Evolutionary conservation across 2,888 invertebrate genomes (phyloP), one percentile per base, ranked within the genome.

Genomic region (Tridacna gigas): DNA sequence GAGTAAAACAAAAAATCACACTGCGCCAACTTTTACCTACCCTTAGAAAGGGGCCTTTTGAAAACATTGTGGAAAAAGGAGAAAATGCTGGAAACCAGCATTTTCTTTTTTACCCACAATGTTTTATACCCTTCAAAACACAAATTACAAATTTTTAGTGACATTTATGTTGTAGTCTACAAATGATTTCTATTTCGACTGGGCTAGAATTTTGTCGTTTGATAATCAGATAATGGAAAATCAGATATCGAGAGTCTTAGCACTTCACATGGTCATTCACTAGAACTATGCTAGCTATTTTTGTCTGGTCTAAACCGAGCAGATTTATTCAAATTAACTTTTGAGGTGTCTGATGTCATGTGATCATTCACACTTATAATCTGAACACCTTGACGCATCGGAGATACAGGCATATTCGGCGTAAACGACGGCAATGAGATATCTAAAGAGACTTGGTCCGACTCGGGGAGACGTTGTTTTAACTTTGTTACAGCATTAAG

Each of bases 401-500:
- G 90, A 20, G 90, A 89, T 20, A 82, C 84, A 47, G 89, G 88
- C 76, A 91, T 66, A 80, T 82, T 86, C 15, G 90, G 89, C n/a
- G 89, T 84, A 56, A 91, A 69, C 11, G 84, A 77, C 13, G 91
- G 90, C 20, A 91, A 83, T 48, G 79, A 84, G 47, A 91, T 79
- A 80, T 92, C 91, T 25, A 90, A 71, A 9, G 88, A 86, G 18
- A 88, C 82, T 45, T 91, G 80, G 25, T 90, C 89, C 0, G 91
- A 90, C 18, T 88, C 90, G 0, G 94, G 93, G 22, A 94, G 82
- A 25, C 90, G 88, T 9, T 90, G 89, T 80, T 90, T 89, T 71
- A 94, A 88, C 75, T 89, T 92, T 26, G 91, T 76, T 20, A 94
- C 92, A 2, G 93, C 90, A 60, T 92, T 91, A n/a, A 94, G 88